A percentile compares a stretch with the other conserved stretches of the same genome.
Evolutionary conservation across 2,797 vertebrate species (phyloP).

Genomic region (Sphaeramia orbicularis): DNA sequence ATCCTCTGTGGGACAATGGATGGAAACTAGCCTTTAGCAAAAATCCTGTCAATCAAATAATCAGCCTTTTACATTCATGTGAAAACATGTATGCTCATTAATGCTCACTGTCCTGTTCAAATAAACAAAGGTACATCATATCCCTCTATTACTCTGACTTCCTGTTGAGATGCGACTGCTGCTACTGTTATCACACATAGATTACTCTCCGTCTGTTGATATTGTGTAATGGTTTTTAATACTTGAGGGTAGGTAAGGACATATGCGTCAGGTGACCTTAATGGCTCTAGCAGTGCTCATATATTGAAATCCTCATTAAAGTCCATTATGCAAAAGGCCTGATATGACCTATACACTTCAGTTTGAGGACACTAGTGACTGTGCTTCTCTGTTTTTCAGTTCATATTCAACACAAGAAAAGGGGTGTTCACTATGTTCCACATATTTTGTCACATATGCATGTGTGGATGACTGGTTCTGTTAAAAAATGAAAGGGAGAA

Average conservation of each 20-base stretch:
- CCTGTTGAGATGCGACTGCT: conserved; percentile 8
- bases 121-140: conserved; percentile 13
- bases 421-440: background rate
- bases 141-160: conserved; percentile 10
- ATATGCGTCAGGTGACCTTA: conserved; percentile 39
- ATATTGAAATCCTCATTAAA: conserved; percentile 32
- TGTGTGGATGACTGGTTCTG: background rate
- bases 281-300: conserved; percentile 12
- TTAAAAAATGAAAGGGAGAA: too few relatives aligned
- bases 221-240: conserved; percentile 50
- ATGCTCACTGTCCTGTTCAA: too few relatives aligned
- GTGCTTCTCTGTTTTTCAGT: background rate
- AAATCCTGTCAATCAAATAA: too few relatives aligned
- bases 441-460: background rate
- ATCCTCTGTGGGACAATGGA: too few relatives aligned
- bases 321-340: conserved; percentile 34
- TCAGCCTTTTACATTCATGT: too few relatives aligned
- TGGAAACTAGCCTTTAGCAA: too few relatives aligned
- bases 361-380: conserved; percentile 20
- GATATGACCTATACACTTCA: conserved; percentile 38
- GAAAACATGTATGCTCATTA: too few relatives aligned
- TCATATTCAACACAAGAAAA: background rate
- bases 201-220: conserved; percentile 38
- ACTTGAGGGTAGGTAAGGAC: conserved; percentile 39
- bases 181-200: conserved; percentile 3